A percentile compares a stretch with the other conserved stretches of the same genome.
phyloP scores from a whole-genome alignment of 1,140 invertebrate species.

The Euschistus heros region DNA sequence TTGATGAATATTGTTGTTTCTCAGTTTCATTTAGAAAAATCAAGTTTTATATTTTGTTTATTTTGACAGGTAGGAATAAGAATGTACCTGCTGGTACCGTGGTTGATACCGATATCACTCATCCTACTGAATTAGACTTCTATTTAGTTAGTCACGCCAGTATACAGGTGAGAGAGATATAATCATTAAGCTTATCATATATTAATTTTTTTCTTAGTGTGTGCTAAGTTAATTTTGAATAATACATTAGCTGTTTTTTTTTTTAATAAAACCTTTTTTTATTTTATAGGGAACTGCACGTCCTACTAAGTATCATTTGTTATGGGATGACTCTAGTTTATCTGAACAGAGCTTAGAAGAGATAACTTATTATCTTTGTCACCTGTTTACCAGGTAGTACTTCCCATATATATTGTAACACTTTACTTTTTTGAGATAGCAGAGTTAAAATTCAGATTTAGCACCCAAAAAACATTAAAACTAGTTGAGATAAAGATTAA shows the following conservation, averaged over 20 bases:
- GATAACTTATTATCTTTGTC: constrained; percentile 77
- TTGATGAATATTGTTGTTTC: no score
- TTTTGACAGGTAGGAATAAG: constrained; percentile 34
- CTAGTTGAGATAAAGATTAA: no score
- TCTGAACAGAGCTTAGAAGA: constrained; percentile 66
- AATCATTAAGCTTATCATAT: not conserved
- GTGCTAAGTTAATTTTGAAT: not conserved
- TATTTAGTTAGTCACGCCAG: constrained; percentile 64
- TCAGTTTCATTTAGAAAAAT: no score
- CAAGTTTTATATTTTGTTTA: no score
- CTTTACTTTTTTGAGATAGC: no score
- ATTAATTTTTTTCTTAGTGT: not conserved
- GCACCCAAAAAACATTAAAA: no score
- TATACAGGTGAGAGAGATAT: constrained; percentile 42
- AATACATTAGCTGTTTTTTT: not conserved
- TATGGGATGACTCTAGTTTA: constrained; percentile 69
- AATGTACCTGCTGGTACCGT: constrained; percentile 77
- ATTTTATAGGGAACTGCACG: constrained; percentile 63
- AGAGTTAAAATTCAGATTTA: no score
- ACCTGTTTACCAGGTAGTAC: constrained; percentile 57
- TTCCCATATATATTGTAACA: no score
- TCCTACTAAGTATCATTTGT: constrained; percentile 76
- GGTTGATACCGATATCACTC: constrained; percentile 71
- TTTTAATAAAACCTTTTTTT: not conserved
- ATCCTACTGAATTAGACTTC: constrained; percentile 74